These are phyloP conservation scores for Dicrurus megarhynchus DNA, from an alignment of 2,113 vertebrate genomes.

Conservation along the genomic window DNA sequence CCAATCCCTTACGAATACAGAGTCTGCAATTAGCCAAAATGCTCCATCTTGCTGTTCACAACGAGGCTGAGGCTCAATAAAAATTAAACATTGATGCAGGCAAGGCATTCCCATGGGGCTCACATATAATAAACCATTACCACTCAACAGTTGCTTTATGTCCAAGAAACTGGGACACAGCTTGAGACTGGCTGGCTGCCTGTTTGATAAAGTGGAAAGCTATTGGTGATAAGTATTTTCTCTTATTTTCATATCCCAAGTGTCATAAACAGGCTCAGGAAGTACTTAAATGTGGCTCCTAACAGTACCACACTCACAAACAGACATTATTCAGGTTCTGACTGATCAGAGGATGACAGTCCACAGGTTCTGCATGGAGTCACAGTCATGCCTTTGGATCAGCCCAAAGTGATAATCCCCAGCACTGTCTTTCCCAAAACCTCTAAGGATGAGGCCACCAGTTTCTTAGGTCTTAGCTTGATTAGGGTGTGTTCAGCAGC, in stretches of 20 bases:
- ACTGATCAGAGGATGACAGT: not conserved
- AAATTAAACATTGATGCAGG: not conserved
- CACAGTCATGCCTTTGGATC: not conserved
- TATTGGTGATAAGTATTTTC: not conserved
- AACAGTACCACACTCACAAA: not conserved
- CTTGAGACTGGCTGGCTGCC: constrained; percentile 8
- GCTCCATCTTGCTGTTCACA: not conserved
- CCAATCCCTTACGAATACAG: not conserved
- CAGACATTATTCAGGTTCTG: accelerated
- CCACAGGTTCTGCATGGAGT: not conserved
- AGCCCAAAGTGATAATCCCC: not conserved
- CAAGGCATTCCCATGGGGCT: not conserved
- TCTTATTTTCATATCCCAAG: not conserved
- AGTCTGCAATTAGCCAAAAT: not conserved
- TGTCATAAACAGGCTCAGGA: not conserved
- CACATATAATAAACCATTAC: not conserved
- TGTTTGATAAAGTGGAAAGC: constrained; percentile 3
- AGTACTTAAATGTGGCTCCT: not conserved
- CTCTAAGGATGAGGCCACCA: not conserved
- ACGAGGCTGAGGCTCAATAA: not conserved
- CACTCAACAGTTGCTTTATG: not conserved
- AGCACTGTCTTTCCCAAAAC: not conserved
- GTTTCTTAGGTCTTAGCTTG: not conserved
- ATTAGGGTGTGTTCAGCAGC: not conserved
- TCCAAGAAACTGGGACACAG: constrained; percentile 42